Percentiles rank a stretch among this genome's conserved stretches.
Evolutionary conservation across 1,140 invertebrate species (phyloP).

Genomic region (Drosophila nigromelanica): DNA sequence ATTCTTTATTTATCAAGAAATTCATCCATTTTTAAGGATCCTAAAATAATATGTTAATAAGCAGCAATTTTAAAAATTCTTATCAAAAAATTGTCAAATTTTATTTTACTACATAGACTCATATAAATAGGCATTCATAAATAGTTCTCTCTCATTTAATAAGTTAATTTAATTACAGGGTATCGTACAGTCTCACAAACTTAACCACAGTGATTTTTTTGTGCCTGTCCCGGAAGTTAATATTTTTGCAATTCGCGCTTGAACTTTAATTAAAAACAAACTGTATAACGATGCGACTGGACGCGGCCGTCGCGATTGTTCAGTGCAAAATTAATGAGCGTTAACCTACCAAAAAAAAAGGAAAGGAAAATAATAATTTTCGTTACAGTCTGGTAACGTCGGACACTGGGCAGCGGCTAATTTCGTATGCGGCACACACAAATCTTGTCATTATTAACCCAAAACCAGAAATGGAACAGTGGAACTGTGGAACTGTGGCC

Average conservation of each 20-base stretch:
- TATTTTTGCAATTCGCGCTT: slow-evolving; percentile 66
- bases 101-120: too few species aligned
- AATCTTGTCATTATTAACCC: slow-evolving; percentile 77
- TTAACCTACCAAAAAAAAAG: slow-evolving; percentile 20
- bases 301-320: slow-evolving; percentile 13
- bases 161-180: neutral
- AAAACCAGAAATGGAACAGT: slow-evolving; percentile 11
- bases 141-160: too few species aligned
- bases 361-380: neutral
- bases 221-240: slow-evolving; percentile 53
- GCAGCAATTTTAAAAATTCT: too few species aligned
- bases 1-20: too few species aligned
- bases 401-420: slow-evolving; percentile 44
- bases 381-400: slow-evolving; percentile 36
- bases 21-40: too few species aligned
- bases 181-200: neutral
- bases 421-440: slow-evolving; percentile 74
- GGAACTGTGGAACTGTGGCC: too few species aligned
- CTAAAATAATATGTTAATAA: too few species aligned
- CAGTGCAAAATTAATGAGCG: slow-evolving; percentile 69
- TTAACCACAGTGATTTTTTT: slow-evolving; percentile 3
- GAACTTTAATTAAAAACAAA: slow-evolving; percentile 65
- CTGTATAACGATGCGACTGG: slow-evolving; percentile 11
- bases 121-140: too few species aligned
- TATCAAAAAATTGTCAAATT: too few species aligned